Conservation (phyloP, 2,888 invertebrate genomes). For the Prenolepis imparis region DNA sequence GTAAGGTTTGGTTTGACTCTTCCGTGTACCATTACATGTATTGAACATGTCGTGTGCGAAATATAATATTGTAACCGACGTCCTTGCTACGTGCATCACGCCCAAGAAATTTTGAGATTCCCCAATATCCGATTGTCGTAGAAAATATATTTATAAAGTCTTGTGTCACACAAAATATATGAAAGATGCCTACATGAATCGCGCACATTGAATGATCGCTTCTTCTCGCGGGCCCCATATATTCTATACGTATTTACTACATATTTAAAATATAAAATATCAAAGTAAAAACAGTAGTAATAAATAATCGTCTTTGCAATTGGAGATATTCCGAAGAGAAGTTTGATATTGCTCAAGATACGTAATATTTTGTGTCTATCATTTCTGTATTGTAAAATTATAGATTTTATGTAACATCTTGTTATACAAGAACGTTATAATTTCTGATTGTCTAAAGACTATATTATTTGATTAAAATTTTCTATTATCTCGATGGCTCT, state of each 20-base stretch:
- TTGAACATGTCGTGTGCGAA: constrained; percentile 33
- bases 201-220: neutral
- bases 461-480: neutral
- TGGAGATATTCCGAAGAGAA: constrained; percentile 23
- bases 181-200: constrained; percentile 3
- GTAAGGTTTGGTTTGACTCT: constrained; percentile 78
- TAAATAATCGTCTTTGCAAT: constrained; percentile 27
- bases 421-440: neutral
- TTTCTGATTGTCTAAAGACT: neutral
- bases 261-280: constrained; percentile 33
- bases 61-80: constrained; percentile 49
- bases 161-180: constrained; percentile 14
- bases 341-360: constrained; percentile 44
- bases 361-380: constrained; percentile 8
- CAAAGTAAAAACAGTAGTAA: constrained; percentile 31
- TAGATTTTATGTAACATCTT: constrained; percentile 20
- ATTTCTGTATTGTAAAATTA: neutral
- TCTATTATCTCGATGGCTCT: neutral
- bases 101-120: constrained; percentile 16
- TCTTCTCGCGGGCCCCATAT: neutral
- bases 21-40: constrained; percentile 58
- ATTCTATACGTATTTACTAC: constrained; percentile 35
- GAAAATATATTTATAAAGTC: constrained; percentile 35
- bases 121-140: constrained; percentile 6
- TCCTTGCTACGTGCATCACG: constrained; percentile 33